Conservation (phyloP, 2,797 vertebrate genomes). For the Hippocampus kuda region DNA sequence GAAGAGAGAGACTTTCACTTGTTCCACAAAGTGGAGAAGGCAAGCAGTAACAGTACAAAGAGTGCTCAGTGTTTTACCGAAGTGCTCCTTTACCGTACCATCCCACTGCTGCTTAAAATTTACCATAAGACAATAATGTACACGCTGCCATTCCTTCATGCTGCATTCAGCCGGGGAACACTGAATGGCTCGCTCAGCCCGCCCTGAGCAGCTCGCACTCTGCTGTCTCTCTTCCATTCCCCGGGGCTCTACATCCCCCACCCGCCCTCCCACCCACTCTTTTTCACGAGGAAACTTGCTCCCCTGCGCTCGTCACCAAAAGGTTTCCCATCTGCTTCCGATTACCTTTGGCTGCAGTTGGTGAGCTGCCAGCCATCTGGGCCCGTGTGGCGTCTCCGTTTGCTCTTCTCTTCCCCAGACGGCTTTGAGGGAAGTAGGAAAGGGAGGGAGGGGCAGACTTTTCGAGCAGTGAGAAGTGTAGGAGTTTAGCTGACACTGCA, state of each 20-base stretch:
- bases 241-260: conserved; percentile 23
- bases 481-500: conserved; percentile 50
- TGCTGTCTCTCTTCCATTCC: conserved; percentile 37
- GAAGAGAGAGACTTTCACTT: conserved; percentile 54
- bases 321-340: conserved; percentile 82
- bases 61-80: conserved; percentile 55
- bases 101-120: not conserved
- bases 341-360: conserved; percentile 82
- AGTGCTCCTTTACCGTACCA: conserved; percentile 4
- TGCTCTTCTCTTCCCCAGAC: conserved; percentile 53
- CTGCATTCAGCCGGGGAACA: conserved; percentile 33
- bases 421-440: conserved; percentile 40
- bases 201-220: conserved; percentile 39
- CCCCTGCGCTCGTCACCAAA: conserved; percentile 70
- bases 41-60: conserved; percentile 56
- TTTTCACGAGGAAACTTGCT: conserved; percentile 69
- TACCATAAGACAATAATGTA: not conserved
- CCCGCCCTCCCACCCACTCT: conserved; percentile 16
- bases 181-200: conserved; percentile 53
- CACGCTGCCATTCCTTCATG: conserved; percentile 28
- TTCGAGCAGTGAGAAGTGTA: conserved; percentile 24
- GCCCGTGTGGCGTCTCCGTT: conserved; percentile 61
- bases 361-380: conserved; percentile 69
- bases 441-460: conserved; percentile 39
- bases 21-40: conserved; percentile 46